Evolutionary conservation across 2,888 invertebrate species (phyloP), one percentile per base, ranked within the genome.

Genomic region (Drosophila subsilvestris): DNA sequence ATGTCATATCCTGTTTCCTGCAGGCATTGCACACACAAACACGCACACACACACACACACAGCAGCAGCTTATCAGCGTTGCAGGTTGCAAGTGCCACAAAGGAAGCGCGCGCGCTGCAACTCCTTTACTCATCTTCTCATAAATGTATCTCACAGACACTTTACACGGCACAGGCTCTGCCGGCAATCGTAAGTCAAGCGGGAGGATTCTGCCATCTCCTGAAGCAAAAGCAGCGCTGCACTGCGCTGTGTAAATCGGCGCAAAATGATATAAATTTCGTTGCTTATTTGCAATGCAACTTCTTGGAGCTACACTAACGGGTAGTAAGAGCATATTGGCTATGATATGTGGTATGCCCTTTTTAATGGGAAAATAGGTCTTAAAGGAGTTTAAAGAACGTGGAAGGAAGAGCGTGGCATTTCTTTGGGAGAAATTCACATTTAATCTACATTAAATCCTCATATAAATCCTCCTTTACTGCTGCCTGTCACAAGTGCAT

Each of bases 1-100:
- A 89, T 87, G 83, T 82, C 89, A 89, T 83, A 89, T 89, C 89
- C 90, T 85, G 79, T 78, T 90, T 89, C 88, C 90, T 88, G 84
- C 85, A 76, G 72, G 32, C 61, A 51, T 47, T 63, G 45, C 49
- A n/a, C 14, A 18, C 6, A 45, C 47, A 29, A 10, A 18, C 6
- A 45, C 47, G 25, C 55, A 45, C 71, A 63, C 58, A 27, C 27
- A 27, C 43, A 6, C n/a, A 12, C 32, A 27, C 25, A n/a, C 29
- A 48, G 51, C 14, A 49, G 50, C 59, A 65, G 85, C 82, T 82
- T 82, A 80, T 82, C 80, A 81, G 70, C 54, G 51, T 9, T 66
- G 63, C 65, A 63, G 10, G 22, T 29, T 22, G 63, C 7, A 27
- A 37, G 20, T 45, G 65, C 53, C 63, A 49, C 63, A 66, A 66